Evolutionary conservation across 2,113 vertebrate genomes (phyloP).

Genomic region (Lonchura striata): DNA sequence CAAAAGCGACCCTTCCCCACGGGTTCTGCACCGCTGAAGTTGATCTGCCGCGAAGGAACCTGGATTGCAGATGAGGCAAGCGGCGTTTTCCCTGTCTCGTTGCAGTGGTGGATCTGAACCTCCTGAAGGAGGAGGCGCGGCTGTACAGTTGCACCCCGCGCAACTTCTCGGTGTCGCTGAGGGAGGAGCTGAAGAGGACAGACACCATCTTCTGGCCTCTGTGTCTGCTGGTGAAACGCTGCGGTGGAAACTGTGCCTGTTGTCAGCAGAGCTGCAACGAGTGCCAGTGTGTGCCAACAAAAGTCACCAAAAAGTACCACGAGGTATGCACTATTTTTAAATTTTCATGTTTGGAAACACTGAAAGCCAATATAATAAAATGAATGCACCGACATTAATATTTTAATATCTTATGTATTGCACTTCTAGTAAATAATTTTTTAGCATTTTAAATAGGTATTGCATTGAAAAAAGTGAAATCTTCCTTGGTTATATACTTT

Average conservation of each 20-base stretch:
- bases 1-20: neutral
- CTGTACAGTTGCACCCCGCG: conserved; percentile 96
- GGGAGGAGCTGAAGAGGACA: conserved; percentile 92
- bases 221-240: conserved; percentile 95
- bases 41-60: neutral
- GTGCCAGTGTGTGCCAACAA: conserved; percentile 89
- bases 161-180: conserved; percentile 91
- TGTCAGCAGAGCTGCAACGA: conserved; percentile 89
- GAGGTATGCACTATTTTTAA: conserved; percentile 73
- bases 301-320: conserved; percentile 91
- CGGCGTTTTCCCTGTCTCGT: neutral
- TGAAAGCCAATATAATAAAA: neutral
- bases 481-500: neutral
- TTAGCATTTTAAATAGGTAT: neutral
- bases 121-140: conserved; percentile 88
- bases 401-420: neutral
- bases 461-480: neutral
- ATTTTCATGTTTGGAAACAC: neutral
- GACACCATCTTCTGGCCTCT: conserved; percentile 97
- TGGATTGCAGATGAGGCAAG: neutral
- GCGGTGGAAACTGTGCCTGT: conserved; percentile 96
- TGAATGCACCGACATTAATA: neutral
- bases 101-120: conserved; percentile 89
- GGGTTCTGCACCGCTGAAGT: neutral
- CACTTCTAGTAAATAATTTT: neutral